Conservation (phyloP, 2,113 vertebrate genomes). For the Salvator merianae region DNA sequence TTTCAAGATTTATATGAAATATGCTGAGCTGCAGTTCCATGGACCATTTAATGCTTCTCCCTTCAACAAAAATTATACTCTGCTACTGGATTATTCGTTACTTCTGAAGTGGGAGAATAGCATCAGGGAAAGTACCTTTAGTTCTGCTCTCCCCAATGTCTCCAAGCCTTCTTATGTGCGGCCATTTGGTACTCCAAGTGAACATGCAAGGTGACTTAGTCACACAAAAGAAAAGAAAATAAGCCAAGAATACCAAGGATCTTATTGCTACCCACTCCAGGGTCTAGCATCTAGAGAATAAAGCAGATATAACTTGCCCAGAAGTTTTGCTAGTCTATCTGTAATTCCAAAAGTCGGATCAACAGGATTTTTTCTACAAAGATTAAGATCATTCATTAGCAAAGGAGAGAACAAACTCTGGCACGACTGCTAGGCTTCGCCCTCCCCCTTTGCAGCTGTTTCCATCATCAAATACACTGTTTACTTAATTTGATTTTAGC, state of each 20-base stretch:
- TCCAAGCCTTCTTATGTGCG: background rate
- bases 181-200: background rate
- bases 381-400: background rate
- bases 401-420: slow-evolving; percentile 10
- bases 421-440: slow-evolving; percentile 30
- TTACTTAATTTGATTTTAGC: background rate
- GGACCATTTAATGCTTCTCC: background rate
- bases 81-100: background rate
- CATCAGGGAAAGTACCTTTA: background rate
- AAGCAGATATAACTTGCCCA: slow-evolving; percentile 31
- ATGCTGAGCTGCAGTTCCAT: slow-evolving; percentile 1
- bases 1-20: slow-evolving; percentile 27
- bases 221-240: background rate
- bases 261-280: background rate
- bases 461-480: background rate
- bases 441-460: slow-evolving; percentile 18
- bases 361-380: slow-evolving; percentile 29
- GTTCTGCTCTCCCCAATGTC: background rate
- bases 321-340: slow-evolving; percentile 20
- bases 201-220: slow-evolving; percentile 2
- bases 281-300: slow-evolving; percentile 1
- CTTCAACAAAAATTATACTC: background rate
- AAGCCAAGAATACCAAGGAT: slow-evolving; percentile 7
- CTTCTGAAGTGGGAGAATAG: background rate
- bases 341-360: slow-evolving; percentile 3